Base-by-base conservation (phyloP, 2,888 invertebrate species). In the Ariolimax columbianus region DNA sequence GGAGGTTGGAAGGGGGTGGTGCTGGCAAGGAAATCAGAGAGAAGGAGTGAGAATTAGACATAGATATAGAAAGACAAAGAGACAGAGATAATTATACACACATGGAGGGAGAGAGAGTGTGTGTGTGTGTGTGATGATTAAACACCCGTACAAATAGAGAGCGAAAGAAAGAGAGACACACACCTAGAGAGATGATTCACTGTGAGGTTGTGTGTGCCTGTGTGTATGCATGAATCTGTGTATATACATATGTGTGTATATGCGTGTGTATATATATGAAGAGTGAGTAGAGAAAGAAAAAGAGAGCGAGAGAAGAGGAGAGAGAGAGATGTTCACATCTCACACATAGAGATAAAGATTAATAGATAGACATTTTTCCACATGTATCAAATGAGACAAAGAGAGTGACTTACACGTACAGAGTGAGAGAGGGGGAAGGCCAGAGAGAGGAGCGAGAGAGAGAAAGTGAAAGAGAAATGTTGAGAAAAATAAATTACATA, bases 191-290 rank as follows among this genome's bases (percentile, higher is more conserved):
- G 47, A 82, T 30, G 82, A 19, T 51, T n/a, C 17, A 43, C 17
- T 68, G 47, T 66, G 47, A 68, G 30, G 68, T n/a, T 38, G 47
- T 80, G 68, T 40, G 30, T 80, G 43, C 11, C 17, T 80, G 68
- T 66, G 30, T 68, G 43, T 80, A n/a, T 80, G 68, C 43, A n/a
- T 80, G 30, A 68, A n/a, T 68, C 30, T 80, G 30, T 80, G 68
- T 80, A n/a, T 66, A 47, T 30, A n/a, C 40, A 47, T 80, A n/a
- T 66, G 68, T 80, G 30, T 66, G 68, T 80, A 40, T 66, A 66
- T 43, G 68, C 40, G 40, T 80, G 68, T 43, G 40, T 66, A 47
- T 80, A 66, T 80, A 47, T 80, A 66, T 66, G 68, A 68, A 59
- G 68, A 68, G 47, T 47, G 14, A 11, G 47, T 47, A 47, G 7